Percentiles rank a stretch among this genome's conserved stretches.
Conservation (phyloP, 2,888 invertebrate genomes). For the Colletes collaris region DNA sequence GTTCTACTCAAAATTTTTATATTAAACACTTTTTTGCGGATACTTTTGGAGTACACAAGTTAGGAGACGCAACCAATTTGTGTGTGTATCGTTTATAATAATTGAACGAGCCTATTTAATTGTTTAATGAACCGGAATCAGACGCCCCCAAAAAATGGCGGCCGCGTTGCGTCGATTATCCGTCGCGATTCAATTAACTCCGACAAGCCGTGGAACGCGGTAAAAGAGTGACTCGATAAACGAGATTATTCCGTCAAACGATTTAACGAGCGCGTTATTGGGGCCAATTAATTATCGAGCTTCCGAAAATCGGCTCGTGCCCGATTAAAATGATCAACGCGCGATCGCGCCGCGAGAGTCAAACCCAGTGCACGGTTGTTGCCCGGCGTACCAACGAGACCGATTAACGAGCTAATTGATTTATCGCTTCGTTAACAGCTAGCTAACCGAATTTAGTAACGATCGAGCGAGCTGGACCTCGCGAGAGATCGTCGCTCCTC, state of each 20-base stretch:
- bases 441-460: conserved; percentile 24
- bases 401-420: conserved; percentile 51
- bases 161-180: background rate
- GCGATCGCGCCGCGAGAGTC: conserved; percentile 21
- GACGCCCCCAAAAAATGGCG: too few species aligned
- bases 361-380: conserved; percentile 29
- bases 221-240: conserved; percentile 20
- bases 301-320: conserved; percentile 39
- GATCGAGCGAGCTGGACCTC: conserved; percentile 7
- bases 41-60: too few species aligned
- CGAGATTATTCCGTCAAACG: conserved; percentile 33
- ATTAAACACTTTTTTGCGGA: too few species aligned
- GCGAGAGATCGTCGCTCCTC: background rate
- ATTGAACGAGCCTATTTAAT: too few species aligned
- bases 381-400: conserved; percentile 21
- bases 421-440: conserved; percentile 49
- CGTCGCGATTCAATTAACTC: background rate
- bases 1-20: too few species aligned
- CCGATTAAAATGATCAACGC: conserved; percentile 41
- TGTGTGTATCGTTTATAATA: too few species aligned
- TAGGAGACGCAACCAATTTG: too few species aligned
- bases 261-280: conserved; percentile 35
- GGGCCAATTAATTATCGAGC: conserved; percentile 40
- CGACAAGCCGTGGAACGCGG: background rate
- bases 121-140: too few species aligned